phyloP scores from a whole-genome alignment of 2,113 vertebrate species.

The Tragelaphus buxtoni region DNA sequence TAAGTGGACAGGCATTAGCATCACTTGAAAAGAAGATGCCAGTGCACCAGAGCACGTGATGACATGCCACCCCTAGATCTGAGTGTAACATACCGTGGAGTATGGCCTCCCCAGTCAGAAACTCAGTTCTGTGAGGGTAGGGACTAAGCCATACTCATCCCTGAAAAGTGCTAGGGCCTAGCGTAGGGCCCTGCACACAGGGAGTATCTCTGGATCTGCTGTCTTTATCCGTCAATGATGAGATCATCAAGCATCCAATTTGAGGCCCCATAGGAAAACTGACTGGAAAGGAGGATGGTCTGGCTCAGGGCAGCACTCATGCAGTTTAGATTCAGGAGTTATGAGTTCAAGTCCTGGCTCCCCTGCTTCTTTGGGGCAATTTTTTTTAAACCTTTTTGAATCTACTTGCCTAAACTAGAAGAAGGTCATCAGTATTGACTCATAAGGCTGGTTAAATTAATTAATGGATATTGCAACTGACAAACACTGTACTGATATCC shows the following conservation, averaged over 20 bases:
- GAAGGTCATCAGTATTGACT: background rate
- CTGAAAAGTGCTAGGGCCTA: background rate
- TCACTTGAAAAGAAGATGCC: conserved; percentile 21
- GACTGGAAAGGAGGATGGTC: background rate
- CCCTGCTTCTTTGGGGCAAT: background rate
- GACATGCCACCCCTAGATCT: too few species aligned
- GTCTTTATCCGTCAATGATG: background rate
- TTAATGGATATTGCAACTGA: background rate
- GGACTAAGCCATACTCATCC: background rate
- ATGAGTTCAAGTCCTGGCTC: background rate
- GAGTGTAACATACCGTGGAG: background rate
- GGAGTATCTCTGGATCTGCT: background rate
- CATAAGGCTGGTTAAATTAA: background rate
- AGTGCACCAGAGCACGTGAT: background rate
- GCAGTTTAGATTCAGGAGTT: background rate
- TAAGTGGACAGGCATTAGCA: conserved; percentile 27
- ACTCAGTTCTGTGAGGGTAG: background rate
- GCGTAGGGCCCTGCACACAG: too few species aligned
- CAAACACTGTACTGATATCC: background rate
- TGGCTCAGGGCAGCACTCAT: background rate
- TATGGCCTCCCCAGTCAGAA: background rate
- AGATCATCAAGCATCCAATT: background rate
- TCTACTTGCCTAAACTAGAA: background rate
- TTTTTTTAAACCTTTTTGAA: background rate
- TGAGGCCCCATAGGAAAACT: background rate